Percentiles rank a stretch among this genome's conserved stretches.
phyloP scores from a whole-genome alignment of 2,888 invertebrate genomes.

The Agrochola lota region DNA sequence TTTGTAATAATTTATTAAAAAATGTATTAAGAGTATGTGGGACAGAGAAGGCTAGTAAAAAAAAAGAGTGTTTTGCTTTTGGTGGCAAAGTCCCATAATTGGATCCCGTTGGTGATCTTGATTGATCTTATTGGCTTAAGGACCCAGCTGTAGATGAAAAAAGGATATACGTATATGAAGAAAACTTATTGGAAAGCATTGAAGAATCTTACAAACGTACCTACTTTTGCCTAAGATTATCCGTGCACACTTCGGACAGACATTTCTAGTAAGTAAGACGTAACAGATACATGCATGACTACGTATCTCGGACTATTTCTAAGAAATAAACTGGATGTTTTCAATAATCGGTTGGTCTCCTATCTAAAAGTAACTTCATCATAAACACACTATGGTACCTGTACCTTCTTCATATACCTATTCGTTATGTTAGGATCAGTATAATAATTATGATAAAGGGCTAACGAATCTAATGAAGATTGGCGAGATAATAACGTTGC shows the following conservation, averaged over 20 bases:
- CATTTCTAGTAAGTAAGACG: neutral
- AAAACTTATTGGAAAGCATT: neutral
- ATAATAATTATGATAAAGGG: neutral
- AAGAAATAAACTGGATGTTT: slow-evolving; percentile 6
- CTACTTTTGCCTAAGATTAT: neutral
- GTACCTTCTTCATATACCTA: neutral
- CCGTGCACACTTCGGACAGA: neutral
- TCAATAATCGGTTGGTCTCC: neutral
- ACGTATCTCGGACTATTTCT: neutral
- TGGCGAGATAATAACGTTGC: neutral
- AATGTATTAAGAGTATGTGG: too few relatives aligned
- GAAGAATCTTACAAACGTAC: neutral
- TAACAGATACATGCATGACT: neutral
- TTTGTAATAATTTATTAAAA: too few relatives aligned
- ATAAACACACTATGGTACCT: neutral
- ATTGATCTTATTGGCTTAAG: too few relatives aligned
- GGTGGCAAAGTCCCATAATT: too few relatives aligned
- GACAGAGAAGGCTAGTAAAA: too few relatives aligned
- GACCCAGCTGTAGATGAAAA: too few relatives aligned
- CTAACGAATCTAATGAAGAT: neutral
- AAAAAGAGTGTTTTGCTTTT: too few relatives aligned
- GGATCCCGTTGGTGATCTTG: too few relatives aligned
- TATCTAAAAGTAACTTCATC: neutral
- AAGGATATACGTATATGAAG: too few relatives aligned
- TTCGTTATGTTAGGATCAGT: neutral